Percentiles rank a stretch among this genome's conserved stretches.
Conservation (phyloP, 1,140 invertebrate species). For the Plutomurus gul region DNA sequence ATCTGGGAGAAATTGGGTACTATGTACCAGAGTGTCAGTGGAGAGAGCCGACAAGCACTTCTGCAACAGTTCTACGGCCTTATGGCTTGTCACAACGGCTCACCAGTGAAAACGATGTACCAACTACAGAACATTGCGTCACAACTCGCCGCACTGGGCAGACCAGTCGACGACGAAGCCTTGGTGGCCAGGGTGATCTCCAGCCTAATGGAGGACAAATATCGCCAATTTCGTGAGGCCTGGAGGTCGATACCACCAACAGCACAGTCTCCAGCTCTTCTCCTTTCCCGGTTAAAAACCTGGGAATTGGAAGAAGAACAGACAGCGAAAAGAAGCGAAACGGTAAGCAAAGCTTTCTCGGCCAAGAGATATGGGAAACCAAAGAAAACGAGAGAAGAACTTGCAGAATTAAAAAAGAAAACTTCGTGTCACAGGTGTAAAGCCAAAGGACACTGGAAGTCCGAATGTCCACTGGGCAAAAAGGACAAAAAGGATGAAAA, state of each 20-base stretch:
- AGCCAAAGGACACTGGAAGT: slow-evolving; percentile 31
- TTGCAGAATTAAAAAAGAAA: slow-evolving; percentile 34
- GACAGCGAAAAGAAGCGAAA: neutral
- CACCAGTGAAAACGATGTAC: neutral
- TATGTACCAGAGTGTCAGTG: slow-evolving; percentile 37
- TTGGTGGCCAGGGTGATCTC: neutral
- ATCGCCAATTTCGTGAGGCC: neutral
- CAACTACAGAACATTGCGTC: slow-evolving; percentile 12
- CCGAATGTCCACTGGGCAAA: slow-evolving; percentile 12
- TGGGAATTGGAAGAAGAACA: slow-evolving; percentile 39
- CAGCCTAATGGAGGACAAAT: slow-evolving; percentile 28
- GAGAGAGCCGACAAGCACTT: slow-evolving; percentile 3
- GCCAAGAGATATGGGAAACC: neutral
- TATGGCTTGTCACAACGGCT: neutral
- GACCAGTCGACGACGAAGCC: neutral
- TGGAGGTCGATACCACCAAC: neutral
- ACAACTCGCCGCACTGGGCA: neutral
- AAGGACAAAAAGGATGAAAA: neutral
- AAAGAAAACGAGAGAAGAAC: slow-evolving; percentile 29
- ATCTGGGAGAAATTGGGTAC: slow-evolving; percentile 23
- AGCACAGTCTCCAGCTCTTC: slow-evolving; percentile 23
- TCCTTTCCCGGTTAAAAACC: slow-evolving; percentile 40
- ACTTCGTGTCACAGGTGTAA: slow-evolving; percentile 31
- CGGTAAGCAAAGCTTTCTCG: neutral
- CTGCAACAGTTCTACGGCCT: slow-evolving; percentile 23